These are phyloP conservation scores for Drosophila triauraria DNA, from an alignment of 1,140 invertebrate genomes.

Conservation along the genomic window DNA sequence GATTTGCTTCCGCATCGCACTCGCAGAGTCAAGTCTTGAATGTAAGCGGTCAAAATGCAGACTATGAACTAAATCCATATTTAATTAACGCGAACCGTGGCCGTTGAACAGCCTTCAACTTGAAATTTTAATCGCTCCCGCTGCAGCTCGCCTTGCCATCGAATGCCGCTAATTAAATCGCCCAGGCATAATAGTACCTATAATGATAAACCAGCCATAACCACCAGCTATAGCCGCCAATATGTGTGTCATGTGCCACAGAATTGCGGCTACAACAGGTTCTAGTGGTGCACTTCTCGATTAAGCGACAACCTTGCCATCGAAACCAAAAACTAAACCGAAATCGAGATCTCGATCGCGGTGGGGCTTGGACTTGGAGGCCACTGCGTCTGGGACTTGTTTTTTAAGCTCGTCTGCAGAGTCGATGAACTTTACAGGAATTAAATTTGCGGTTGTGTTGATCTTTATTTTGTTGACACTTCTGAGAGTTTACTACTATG, in stretches of 20 bases:
- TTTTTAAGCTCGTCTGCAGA: slow-evolving; percentile 25
- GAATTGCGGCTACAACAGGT: slow-evolving; percentile 51
- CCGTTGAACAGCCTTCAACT: slow-evolving; percentile 74
- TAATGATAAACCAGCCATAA: slow-evolving; percentile 28
- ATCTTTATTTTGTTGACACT: slow-evolving; percentile 34
- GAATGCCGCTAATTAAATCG: slow-evolving; percentile 48
- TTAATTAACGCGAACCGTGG: slow-evolving; percentile 53
- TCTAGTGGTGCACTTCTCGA: slow-evolving; percentile 45
- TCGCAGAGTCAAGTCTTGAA: slow-evolving; percentile 7
- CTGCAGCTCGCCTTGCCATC: slow-evolving; percentile 44
- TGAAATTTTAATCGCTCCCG: slow-evolving; percentile 54
- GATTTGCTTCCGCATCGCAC: slow-evolving; percentile 64
- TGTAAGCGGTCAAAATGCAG: slow-evolving; percentile 63
- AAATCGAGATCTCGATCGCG: slow-evolving; percentile 34
- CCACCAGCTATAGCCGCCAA: slow-evolving; percentile 7
- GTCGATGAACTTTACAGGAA: slow-evolving; percentile 73
- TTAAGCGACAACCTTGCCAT: slow-evolving; percentile 40
- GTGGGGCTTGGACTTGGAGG: slow-evolving; percentile 13
- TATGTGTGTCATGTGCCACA: slow-evolving; percentile 53
- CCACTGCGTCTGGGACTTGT: slow-evolving; percentile 5
- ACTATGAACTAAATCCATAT: slow-evolving; percentile 74
- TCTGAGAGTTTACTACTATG: slow-evolving; percentile 28
- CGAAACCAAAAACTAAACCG: slow-evolving; percentile 14
- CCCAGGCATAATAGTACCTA: slow-evolving; percentile 6
- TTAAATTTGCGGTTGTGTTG: slow-evolving; percentile 29